Evolutionary conservation across 2,113 vertebrate genomes (phyloP), one percentile per base, ranked within the genome.

Genomic region (Aplodontia rufa): DNA sequence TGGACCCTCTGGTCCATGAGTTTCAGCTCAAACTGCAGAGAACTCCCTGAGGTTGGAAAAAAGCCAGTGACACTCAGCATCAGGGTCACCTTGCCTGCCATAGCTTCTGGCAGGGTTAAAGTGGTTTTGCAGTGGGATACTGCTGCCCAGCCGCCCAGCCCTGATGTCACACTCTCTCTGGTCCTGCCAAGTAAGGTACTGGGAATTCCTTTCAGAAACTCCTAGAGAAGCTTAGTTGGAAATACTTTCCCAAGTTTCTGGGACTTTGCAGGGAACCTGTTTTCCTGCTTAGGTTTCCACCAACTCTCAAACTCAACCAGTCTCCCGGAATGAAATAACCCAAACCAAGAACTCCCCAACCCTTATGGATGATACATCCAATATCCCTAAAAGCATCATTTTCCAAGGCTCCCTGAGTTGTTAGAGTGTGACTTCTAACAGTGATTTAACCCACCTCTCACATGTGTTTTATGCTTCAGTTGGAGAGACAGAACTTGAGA

Each of bases 141-240:
- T 1, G 26, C 13, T 0, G 8, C 35, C 8, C 12, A 6, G 28
- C 2, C 1, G 8, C 35, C 8, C 12, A 6, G 28, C 2, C 4
- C 0, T 3, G 3, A 35, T 30, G 19, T 7, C 0, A 24, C 1
- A 3, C 26, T 75, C 37, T 35, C 30, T 53, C 28, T 0, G 28
- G 58, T 42, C 16, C 47, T 37, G 30, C 17, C 35, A 37, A 49
- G 5, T 2, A 3, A 88, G 17, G 30, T 2, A 14, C 2, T 1
- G 6, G 17, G 26, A 0, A 1, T 51, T 80, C 32, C 4, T 8
- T 2, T 6, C 47, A 45, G 32, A 72, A 51, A 66, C 30, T 64
- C 28, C 24, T 68, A 62, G 32, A 64, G 37, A 74, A 90, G 32
- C 7, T 13, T 53, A 4, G 0, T 26, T 45, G 32, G 71, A 82